These are phyloP conservation scores for Mesorhabditis sp. DNA, from an alignment of 2,888 invertebrate species.

Conservation along the genomic window DNA sequence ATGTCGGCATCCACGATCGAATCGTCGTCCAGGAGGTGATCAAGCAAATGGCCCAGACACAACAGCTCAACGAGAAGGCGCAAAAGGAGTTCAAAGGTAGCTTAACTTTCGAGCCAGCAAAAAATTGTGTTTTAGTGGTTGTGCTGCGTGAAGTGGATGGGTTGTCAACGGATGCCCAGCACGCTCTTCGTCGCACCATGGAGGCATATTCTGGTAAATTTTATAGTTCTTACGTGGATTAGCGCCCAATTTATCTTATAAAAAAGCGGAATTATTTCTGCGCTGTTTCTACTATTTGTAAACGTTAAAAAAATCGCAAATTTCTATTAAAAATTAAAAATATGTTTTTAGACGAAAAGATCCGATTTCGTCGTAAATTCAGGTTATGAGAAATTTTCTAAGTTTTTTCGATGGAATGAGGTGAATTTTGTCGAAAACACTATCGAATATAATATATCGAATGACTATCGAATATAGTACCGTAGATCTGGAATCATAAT, in stretches of 20 bases:
- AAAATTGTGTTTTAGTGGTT: conserved; percentile 68
- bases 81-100: conserved; percentile 86
- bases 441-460: no score
- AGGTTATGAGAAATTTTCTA: no score
- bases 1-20: conserved; percentile 94
- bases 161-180: conserved; percentile 93
- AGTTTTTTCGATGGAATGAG: no score
- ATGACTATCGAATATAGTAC: no score
- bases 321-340: no score
- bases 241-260: neutral
- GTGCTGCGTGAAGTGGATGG: conserved; percentile 90
- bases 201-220: conserved; percentile 90
- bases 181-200: conserved; percentile 95
- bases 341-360: no score
- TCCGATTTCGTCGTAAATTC: no score
- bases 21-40: conserved; percentile 95
- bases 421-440: no score
- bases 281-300: neutral
- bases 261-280: no score
- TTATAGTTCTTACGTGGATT: neutral
- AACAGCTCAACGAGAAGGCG: conserved; percentile 81
- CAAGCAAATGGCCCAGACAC: conserved; percentile 92
- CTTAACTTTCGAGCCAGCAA: neutral
- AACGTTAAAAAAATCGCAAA: no score
- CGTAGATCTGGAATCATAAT: no score